Conservation (phyloP, 2,797 vertebrate genomes). For the Decapterus maruadsi region DNA sequence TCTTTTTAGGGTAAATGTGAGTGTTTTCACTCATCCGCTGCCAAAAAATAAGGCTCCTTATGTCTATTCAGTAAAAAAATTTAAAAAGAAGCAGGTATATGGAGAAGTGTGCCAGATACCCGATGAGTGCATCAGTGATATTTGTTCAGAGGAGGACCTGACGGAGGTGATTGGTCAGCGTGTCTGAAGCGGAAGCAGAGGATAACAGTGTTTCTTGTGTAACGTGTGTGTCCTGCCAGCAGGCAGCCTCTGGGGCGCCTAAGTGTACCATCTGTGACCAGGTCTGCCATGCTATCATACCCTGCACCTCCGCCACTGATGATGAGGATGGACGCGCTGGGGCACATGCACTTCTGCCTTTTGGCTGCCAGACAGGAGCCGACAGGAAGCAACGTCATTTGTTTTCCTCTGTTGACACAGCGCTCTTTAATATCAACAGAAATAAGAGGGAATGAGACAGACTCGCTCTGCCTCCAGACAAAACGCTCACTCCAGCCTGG, state of each 20-base stretch:
- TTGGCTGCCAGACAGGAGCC: slow-evolving; percentile 46
- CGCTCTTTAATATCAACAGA: background rate
- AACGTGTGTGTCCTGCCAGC: slow-evolving; percentile 77
- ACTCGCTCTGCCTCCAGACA: slow-evolving; percentile 17
- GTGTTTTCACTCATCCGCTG: background rate
- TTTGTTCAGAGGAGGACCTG: slow-evolving; percentile 45
- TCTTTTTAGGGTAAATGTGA: background rate
- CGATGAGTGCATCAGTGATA: slow-evolving; percentile 33
- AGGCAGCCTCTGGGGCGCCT: slow-evolving; percentile 73
- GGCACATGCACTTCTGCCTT: slow-evolving; percentile 54
- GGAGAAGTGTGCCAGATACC: slow-evolving; percentile 37
- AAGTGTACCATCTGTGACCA: slow-evolving; percentile 81
- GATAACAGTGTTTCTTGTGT: slow-evolving; percentile 71
- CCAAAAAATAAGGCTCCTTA: background rate
- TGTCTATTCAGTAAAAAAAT: background rate
- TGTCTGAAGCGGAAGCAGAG: slow-evolving; percentile 65
- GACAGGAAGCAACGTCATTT: slow-evolving; percentile 54
- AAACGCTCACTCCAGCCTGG: slow-evolving; percentile 4
- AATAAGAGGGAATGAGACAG: background rate
- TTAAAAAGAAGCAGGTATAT: background rate
- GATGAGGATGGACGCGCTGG: slow-evolving; percentile 46
- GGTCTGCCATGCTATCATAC: slow-evolving; percentile 74
- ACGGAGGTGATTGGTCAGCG: slow-evolving; percentile 60
- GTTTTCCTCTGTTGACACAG: slow-evolving; percentile 40
- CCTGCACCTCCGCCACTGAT: slow-evolving; percentile 62